A percentile compares a stretch with the other conserved stretches of the same genome.
Evolutionary conservation across 2,797 vertebrate species (phyloP).

Genomic region (Tragelaphus eurycerus): DNA sequence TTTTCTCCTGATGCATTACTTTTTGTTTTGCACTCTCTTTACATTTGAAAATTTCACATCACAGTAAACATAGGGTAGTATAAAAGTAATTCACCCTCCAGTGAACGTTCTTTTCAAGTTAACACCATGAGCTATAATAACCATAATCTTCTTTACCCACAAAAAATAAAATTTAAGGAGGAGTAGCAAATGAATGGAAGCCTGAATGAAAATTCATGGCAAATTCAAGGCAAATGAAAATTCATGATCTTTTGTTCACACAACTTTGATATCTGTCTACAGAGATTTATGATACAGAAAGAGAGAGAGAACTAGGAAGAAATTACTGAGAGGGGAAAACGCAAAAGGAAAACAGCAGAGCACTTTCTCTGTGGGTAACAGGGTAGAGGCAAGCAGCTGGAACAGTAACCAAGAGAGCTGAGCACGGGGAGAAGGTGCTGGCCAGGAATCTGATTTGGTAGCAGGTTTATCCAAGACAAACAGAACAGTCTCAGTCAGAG

Average conservation of each 20-base stretch:
- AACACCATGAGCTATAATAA: not conserved
- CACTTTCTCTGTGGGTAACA: not conserved
- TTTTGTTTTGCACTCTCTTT: not conserved
- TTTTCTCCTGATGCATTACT: not conserved
- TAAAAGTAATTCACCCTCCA: not conserved
- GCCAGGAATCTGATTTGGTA: fast-evolving
- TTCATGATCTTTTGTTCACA: not conserved
- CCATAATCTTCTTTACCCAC: not conserved
- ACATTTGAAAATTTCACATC: not conserved
- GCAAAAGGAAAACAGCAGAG: not conserved
- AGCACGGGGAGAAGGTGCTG: not conserved
- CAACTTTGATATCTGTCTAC: not conserved
- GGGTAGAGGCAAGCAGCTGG: not conserved
- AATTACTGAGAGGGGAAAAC: not conserved
- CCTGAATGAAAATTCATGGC: not conserved
- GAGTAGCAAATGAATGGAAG: not conserved
- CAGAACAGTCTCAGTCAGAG: not conserved
- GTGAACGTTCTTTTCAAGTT: not conserved
- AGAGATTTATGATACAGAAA: not conserved
- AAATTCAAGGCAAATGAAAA: not conserved
- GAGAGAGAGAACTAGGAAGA: not conserved
- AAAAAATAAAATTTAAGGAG: not conserved
- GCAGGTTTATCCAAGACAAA: not conserved
- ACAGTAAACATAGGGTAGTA: not conserved
- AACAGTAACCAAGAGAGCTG: too few relatives aligned